These are phyloP conservation scores for Bradynema listronoti DNA, from an alignment of 1,140 invertebrate species.

Conservation along the genomic window DNA sequence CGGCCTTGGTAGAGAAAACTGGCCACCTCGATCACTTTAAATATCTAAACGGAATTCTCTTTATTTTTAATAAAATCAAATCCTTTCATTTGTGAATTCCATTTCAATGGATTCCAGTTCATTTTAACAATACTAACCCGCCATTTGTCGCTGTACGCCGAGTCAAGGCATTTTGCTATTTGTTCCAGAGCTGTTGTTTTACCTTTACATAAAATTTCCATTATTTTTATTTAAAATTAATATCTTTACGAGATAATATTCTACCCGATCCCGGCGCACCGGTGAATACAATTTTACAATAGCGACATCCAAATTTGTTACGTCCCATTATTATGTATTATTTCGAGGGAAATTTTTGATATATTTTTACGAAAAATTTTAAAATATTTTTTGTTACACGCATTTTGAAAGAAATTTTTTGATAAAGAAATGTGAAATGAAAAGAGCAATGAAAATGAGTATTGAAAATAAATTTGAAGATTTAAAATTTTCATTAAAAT, in stretches of 20 bases:
- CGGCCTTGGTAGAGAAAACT: conserved; percentile 29
- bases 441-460: too few relatives aligned
- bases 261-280: conserved; percentile 36
- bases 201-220: too few relatives aligned
- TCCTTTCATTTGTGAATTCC: too few relatives aligned
- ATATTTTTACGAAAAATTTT: too few relatives aligned
- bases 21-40: conserved; percentile 28
- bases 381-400: too few relatives aligned
- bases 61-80: too few relatives aligned
- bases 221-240: conserved; percentile 20
- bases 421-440: too few relatives aligned
- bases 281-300: conserved; percentile 36
- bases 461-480: too few relatives aligned
- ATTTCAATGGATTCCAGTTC: not conserved
- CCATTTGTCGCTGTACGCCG: conserved; percentile 25
- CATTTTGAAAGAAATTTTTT: too few relatives aligned
- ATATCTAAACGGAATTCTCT: conserved; percentile 22
- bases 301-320: conserved; percentile 26
- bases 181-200: conserved; percentile 35
- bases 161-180: conserved; percentile 19
- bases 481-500: too few relatives aligned
- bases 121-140: conserved; percentile 17
- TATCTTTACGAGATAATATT: conserved; percentile 2
- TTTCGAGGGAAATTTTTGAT: too few relatives aligned
- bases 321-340: conserved; percentile 3